Evolutionary conservation across 2,797 vertebrate species (phyloP), one percentile per base, ranked within the genome.

Genomic region (Syngnathus rostellatus): DNA sequence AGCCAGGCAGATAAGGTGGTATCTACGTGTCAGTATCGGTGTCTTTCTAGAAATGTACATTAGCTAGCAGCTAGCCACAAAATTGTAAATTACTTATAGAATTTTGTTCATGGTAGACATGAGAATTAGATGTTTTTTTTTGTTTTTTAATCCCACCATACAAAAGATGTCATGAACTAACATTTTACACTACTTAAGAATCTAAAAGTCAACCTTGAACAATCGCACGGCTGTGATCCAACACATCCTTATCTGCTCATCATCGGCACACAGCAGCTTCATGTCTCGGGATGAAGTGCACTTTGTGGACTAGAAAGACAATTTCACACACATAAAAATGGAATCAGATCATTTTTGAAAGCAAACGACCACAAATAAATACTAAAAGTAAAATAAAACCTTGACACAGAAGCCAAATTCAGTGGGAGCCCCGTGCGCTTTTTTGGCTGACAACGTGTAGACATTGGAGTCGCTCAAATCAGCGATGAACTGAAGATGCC

Each of bases 221-320:
- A 99, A 91, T 78, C 96, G 93, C 90, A 99, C 90, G 76, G 96
- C 95, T 19, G 95, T 96, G 90, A 98, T 91, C 97, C 97, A 99
- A 78, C 96, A 96, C 72, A 91, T 95, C 88, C 93, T 94, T 83
- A 87, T 94, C 88, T 92, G 93, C 74, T 98, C 96, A 75, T 94
- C 95, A 81, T 98, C 97, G 2, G 96, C 94, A 90, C 95, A 98
- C 81, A 99, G 91, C 85, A 97, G 90, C 90, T 93, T 98, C 92
- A 97, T 91, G 90, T 97, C 95, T 83, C 94, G 92, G 80, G 88
- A 81, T 80, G 93, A 93, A 84, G 92, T 90, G 72, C 92, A 92
- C 91, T 94, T 95, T 83, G 91, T 90, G 83, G 93, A 93, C 97
- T 99, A 91, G 79, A 89, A 82, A 89, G 23, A 70, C 58, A 70